Conservation (phyloP, 2,113 vertebrate species). For the Arenaria interpres region DNA sequence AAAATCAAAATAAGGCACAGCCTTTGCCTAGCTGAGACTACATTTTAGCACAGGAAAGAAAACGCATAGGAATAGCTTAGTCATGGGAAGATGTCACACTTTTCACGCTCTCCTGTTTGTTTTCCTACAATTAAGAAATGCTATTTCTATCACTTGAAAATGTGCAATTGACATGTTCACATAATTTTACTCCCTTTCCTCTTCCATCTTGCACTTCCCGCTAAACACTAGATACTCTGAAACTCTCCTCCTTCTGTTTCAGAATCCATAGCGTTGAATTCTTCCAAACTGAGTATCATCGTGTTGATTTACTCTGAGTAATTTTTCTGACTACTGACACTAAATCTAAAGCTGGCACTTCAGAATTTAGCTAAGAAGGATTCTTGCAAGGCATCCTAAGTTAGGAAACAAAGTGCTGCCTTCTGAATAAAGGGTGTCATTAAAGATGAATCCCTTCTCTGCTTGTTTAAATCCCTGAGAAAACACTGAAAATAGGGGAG, state of each 20-base stretch:
- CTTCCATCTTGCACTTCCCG: not conserved
- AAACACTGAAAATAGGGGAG: not conserved
- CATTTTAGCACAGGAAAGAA: not conserved
- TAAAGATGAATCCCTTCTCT: not conserved
- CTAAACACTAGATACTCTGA: not conserved
- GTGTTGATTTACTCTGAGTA: not conserved
- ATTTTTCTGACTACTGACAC: not conserved
- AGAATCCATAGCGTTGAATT: not conserved
- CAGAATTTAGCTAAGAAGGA: not conserved
- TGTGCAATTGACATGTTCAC: not conserved
- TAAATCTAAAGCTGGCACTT: constrained; percentile 19
- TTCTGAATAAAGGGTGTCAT: not conserved
- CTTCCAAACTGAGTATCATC: not conserved
- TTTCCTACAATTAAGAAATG: not conserved
- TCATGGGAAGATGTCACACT: not conserved
- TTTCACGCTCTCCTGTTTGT: not conserved
- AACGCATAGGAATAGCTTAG: not conserved
- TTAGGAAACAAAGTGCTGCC: not conserved
- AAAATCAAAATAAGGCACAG: not conserved
- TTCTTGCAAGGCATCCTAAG: not conserved
- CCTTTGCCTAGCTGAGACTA: not conserved
- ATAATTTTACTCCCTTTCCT: not conserved
- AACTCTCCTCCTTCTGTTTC: not conserved
- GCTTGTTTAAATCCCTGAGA: not conserved
- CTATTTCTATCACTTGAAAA: not conserved